phyloP scores from a whole-genome alignment of 2,797 vertebrate species.

The Coluber constrictor region DNA sequence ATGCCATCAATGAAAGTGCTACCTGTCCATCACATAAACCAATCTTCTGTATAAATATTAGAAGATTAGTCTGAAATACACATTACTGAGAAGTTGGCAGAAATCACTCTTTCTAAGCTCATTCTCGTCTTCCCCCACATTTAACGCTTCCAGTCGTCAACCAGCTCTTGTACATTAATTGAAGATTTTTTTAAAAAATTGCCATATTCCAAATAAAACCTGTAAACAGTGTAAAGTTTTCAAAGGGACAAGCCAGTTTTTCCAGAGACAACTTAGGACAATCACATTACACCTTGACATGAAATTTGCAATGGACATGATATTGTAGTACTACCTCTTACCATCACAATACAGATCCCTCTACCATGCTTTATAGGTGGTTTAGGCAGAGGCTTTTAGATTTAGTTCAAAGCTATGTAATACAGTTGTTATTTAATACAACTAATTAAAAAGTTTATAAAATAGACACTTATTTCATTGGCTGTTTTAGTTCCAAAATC shows the following conservation, averaged over 20 bases:
- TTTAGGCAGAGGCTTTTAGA: conserved; percentile 10
- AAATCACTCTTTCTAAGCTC: conserved; percentile 42
- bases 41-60: conserved; percentile 47
- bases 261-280: not conserved
- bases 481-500: conserved; percentile 35
- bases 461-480: conserved; percentile 47
- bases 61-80: conserved; percentile 50
- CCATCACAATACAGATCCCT: not conserved
- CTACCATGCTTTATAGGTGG: not conserved
- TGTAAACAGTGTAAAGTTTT: conserved; percentile 51
- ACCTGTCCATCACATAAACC: conserved; percentile 45
- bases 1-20: conserved; percentile 46
- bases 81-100: conserved; percentile 35
- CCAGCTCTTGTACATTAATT: not conserved
- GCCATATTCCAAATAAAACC: conserved; percentile 6
- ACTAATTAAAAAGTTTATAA: conserved; percentile 45
- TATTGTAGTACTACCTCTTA: not conserved
- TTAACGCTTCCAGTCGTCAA: not conserved
- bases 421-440: conserved; percentile 52
- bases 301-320: too few relatives aligned
- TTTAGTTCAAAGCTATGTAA: conserved; percentile 56
- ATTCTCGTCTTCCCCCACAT: not conserved
- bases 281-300: not conserved
- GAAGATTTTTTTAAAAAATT: not conserved
- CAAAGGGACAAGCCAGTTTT: not conserved